Evolutionary conservation across 37 sponge, comb jelly and placozoan species (phyloP).

Genomic region (Beroe forskalii): DNA sequence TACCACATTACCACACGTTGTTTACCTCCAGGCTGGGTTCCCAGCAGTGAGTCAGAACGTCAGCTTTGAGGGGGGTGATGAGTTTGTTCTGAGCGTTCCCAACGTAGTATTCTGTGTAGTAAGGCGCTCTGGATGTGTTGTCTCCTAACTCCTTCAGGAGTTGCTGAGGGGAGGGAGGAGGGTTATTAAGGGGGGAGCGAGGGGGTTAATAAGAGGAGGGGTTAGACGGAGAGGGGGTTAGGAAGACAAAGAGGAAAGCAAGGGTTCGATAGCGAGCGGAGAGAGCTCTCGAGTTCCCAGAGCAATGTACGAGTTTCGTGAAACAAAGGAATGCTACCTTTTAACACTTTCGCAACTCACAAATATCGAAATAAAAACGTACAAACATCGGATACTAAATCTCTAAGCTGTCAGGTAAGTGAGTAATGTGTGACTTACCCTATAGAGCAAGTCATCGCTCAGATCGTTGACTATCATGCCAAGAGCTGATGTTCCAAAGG

Average conservation of each 20-base stretch:
- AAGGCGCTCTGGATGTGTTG: constrained; percentile 26
- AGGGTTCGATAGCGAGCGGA: neutral
- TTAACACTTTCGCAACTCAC: too few species aligned
- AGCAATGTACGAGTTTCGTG: too few species aligned
- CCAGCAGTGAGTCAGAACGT: constrained; percentile 47
- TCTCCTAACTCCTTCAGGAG: constrained; percentile 35
- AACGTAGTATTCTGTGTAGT: constrained; percentile 29
- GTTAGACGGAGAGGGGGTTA: neutral
- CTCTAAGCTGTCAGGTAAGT: neutral
- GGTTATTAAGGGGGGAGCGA: neutral
- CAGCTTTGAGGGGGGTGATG: constrained; percentile 49
- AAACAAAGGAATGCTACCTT: too few species aligned
- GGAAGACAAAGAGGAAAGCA: neutral
- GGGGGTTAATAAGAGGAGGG: neutral
- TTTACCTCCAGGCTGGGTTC: too few species aligned
- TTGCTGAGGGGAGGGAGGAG: neutral
- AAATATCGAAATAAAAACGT: too few species aligned
- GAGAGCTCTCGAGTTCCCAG: too few species aligned
- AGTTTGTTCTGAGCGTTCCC: neutral
- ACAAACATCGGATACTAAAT: too few species aligned
- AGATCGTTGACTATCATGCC: constrained; percentile 9
- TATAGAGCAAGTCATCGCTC: neutral
- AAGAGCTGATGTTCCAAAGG: neutral
- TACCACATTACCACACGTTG: too few species aligned
- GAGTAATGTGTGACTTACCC: neutral